Evolutionary conservation across 2,797 vertebrate genomes (phyloP).

Genomic region (Zalophus californianus): DNA sequence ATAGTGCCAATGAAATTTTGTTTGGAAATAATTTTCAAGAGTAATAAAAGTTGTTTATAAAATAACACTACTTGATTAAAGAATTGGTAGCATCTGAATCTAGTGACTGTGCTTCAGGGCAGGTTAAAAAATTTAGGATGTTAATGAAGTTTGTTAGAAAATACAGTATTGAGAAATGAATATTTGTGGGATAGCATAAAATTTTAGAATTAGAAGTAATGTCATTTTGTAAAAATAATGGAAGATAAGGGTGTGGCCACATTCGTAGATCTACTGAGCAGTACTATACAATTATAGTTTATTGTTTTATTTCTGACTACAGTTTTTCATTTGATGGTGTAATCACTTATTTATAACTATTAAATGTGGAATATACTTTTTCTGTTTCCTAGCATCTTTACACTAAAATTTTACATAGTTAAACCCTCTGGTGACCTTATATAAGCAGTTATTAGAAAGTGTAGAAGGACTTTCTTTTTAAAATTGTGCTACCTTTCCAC

Average conservation of each 20-base stretch:
- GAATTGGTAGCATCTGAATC: conserved; percentile 48
- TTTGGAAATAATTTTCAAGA: conserved; percentile 66
- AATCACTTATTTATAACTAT: conserved; percentile 47
- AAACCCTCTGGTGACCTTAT: background rate
- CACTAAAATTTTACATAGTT: conserved; percentile 52
- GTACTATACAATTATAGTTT: conserved; percentile 37
- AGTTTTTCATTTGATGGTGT: conserved; percentile 53
- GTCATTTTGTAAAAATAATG: conserved; percentile 54
- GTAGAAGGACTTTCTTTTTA: conserved; percentile 27
- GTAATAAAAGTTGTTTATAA: conserved; percentile 56
- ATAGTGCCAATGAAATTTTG: conserved; percentile 39
- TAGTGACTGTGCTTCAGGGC: background rate
- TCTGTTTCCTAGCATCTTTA: conserved; percentile 24
- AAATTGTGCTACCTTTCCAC: conserved; percentile 32
- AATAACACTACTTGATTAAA: conserved; percentile 51
- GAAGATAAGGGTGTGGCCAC: background rate
- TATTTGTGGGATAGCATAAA: conserved; percentile 29
- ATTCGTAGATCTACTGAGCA: conserved; percentile 11
- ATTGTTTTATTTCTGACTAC: conserved; percentile 44
- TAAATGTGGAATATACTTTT: conserved; percentile 19
- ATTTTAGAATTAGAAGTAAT: conserved; percentile 60
- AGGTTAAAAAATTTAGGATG: conserved; percentile 50
- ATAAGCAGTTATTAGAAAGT: conserved; percentile 47
- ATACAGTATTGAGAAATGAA: conserved; percentile 21
- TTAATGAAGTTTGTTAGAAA: conserved; percentile 60